Evolutionary conservation across 2,888 invertebrate genomes (phyloP).

Genomic region (Macrosoma leucophasiata): DNA sequence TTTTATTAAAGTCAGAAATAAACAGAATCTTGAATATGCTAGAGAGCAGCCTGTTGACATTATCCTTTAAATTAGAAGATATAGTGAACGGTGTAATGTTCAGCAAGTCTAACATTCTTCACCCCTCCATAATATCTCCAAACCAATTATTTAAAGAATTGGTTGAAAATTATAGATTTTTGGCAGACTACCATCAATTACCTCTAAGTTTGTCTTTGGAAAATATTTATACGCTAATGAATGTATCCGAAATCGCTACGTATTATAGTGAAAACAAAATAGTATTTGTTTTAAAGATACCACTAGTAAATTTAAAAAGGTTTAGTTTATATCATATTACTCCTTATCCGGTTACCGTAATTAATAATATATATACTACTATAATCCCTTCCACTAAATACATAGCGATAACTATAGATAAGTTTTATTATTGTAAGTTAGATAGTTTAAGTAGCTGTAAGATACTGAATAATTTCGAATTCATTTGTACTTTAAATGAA

Average conservation of each 20-base stretch:
- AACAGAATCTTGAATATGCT: neutral
- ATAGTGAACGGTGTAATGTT: constrained; percentile 18
- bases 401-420: constrained; percentile 8
- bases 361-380: constrained; percentile 11
- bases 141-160: constrained; percentile 23
- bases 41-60: constrained; percentile 1
- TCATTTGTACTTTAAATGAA: constrained; percentile 5
- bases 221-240: constrained; percentile 15
- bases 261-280: constrained; percentile 21
- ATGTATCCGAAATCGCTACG: constrained; percentile 15
- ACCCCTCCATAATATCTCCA: constrained; percentile 26
- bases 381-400: constrained; percentile 6
- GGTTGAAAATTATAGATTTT: constrained; percentile 19
- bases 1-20: neutral
- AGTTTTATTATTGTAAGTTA: constrained; percentile 9
- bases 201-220: constrained; percentile 19
- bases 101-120: constrained; percentile 21
- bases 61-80: constrained; percentile 10
- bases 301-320: constrained; percentile 6
- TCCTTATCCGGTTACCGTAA: constrained; percentile 3
- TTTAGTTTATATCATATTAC: constrained; percentile 5
- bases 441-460: constrained; percentile 9
- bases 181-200: constrained; percentile 14
- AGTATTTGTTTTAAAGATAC: constrained; percentile 17
- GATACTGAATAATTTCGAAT: constrained; percentile 1